Conservation (phyloP, 1,140 invertebrate species). For the Pseudomyrmex flavicornis region DNA sequence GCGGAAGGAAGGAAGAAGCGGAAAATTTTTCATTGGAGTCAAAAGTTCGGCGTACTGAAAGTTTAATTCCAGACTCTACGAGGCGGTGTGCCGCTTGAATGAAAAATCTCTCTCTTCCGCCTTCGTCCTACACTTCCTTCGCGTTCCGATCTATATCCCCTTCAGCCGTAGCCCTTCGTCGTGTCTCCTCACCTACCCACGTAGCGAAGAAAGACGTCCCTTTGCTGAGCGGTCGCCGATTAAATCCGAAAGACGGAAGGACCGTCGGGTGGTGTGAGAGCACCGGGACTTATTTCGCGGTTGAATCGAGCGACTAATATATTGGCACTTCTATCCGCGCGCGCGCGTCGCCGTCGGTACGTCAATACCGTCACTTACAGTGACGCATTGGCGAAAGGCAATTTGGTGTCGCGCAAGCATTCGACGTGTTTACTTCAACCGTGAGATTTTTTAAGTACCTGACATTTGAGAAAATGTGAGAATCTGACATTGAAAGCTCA, state of each 20-base stretch:
- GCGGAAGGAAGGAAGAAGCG: slow-evolving; percentile 55
- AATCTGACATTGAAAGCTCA: neutral
- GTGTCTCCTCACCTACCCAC: slow-evolving; percentile 44
- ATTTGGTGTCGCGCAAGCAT: slow-evolving; percentile 37
- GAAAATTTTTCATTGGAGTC: slow-evolving; percentile 80
- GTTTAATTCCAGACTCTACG: slow-evolving; percentile 78
- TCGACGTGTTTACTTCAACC: neutral
- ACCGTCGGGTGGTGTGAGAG: neutral
- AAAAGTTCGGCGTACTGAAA: slow-evolving; percentile 80
- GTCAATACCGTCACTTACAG: slow-evolving; percentile 37
- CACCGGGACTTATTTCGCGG: slow-evolving; percentile 43
- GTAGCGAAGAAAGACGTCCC: slow-evolving; percentile 72
- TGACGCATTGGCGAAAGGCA: neutral
- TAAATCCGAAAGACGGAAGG: slow-evolving; percentile 64
- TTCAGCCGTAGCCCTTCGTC: slow-evolving; percentile 49
- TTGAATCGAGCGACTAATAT: slow-evolving; percentile 52
- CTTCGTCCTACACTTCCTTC: neutral
- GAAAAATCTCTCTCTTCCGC: slow-evolving; percentile 76
- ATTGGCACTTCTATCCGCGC: slow-evolving; percentile 31
- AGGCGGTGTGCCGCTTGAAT: slow-evolving; percentile 76
- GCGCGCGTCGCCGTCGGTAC: neutral
- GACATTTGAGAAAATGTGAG: neutral
- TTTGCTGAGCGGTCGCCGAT: slow-evolving; percentile 63
- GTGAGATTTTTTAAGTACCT: slow-evolving; percentile 9
- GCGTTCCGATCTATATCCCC: slow-evolving; percentile 13